Percentiles rank a stretch among this genome's conserved stretches.
These are phyloP conservation scores for Eueides isabella DNA, from an alignment of 1,140 invertebrate genomes.

Conservation along the genomic window DNA sequence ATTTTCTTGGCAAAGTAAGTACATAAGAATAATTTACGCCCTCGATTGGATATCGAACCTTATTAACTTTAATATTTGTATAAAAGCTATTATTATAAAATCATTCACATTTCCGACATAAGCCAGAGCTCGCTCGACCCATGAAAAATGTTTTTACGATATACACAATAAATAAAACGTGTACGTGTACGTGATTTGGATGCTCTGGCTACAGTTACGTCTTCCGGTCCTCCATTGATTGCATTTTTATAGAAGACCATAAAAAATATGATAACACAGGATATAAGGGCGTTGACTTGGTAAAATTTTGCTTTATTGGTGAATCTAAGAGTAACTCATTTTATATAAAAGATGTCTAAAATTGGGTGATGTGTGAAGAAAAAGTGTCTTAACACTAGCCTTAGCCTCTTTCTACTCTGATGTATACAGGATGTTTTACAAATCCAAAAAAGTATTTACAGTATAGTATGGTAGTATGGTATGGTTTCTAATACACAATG, in stretches of 20 bases:
- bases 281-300: constrained; percentile 9
- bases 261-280: constrained; percentile 6
- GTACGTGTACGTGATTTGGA: not conserved
- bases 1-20: no score
- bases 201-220: not conserved
- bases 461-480: no score
- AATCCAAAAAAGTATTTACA: not conserved
- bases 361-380: not conserved
- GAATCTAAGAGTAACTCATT: no score
- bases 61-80: no score
- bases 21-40: no score
- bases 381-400: not conserved
- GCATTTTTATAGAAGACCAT: constrained; percentile 8
- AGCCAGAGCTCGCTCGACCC: constrained; percentile 17
- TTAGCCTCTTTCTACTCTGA: not conserved
- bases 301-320: not conserved
- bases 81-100: not conserved
- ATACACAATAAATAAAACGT: constrained; percentile 17
- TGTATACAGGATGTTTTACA: not conserved
- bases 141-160: constrained; percentile 34
- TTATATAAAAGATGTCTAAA: no score
- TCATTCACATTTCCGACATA: not conserved
- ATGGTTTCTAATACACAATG: no score
- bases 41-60: no score
- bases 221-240: constrained; percentile 14